Base-by-base conservation (phyloP, 2,113 vertebrate species). In the Bambusicola thoracicus region DNA sequence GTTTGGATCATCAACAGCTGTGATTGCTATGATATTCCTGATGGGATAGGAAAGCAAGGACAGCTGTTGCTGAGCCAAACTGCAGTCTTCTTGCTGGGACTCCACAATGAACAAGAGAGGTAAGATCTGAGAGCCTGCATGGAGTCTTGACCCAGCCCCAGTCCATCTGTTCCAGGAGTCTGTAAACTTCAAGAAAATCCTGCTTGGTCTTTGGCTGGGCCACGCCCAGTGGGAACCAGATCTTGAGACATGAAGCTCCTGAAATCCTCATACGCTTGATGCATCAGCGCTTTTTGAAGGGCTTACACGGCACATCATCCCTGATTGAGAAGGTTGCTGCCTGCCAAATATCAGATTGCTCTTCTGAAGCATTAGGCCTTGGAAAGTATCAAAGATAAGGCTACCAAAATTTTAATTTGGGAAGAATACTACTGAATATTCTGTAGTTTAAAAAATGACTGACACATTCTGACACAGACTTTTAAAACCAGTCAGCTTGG, bases 11-110 rank as follows among this genome's bases (percentile, higher is more conserved):
- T 61, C 34, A 79, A 32, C 32, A 82, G 22, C 46, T 79, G 56
- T 43, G 32, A 59, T 29, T 17, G 22, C 14, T 73, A 62, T 56
- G 56, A 10, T 67, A 53, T 73, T 81, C 62, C 34, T 62, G 63
- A 7, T 0, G 2, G 30, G 14, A 48, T 17, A 48, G 40, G 40
- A 87, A 65, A 56, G 46, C 0, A 5, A 51, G 21, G 72, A 68
- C 7, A 68, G 1, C 8, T 0, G 1, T 19, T 1, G 2, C n/a
- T 19, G 16, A 72, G 34, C 24, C 62, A 67, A 25, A 46, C 21
- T 78, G 34, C 19, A 7, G 5, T 16, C 19, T 2, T 27, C 21
- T 84, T 83, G 7, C n/a, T 51, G 58, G 18, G 44, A 38, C 8
- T 11, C 25, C 30, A 20, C 36, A 5, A 2, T 21, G 38, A 87